A percentile compares a stretch with the other conserved stretches of the same genome.
Conservation (phyloP, 2,797 vertebrate species). For the Gambusia yucatana region DNA sequence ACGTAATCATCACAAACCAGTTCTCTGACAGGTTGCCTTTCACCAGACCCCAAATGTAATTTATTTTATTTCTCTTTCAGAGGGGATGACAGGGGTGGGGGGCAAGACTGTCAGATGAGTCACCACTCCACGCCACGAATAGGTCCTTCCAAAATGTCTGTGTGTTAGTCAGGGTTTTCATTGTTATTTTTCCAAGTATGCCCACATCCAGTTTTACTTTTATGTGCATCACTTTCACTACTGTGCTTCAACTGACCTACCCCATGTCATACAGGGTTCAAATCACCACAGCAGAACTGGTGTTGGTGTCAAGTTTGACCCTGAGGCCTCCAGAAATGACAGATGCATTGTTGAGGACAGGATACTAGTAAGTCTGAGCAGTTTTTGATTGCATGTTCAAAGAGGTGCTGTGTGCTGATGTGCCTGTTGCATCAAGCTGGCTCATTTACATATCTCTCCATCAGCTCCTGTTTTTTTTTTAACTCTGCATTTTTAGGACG, state of each 20-base stretch:
- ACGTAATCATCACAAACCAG: conserved; percentile 39
- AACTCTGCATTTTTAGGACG: background rate
- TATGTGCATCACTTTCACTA: background rate
- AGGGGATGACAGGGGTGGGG: no score
- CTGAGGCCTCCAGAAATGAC: background rate
- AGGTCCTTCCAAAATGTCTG: conserved; percentile 19
- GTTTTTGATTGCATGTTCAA: background rate
- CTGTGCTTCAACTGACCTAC: background rate
- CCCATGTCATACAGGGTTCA: background rate
- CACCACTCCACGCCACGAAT: conserved; percentile 50
- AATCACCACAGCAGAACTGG: background rate
- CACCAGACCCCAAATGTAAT: conserved; percentile 4
- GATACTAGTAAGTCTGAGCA: background rate
- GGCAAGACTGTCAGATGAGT: conserved; percentile 54
- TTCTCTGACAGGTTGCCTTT: conserved; percentile 43
- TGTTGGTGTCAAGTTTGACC: background rate
- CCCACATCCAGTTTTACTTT: background rate
- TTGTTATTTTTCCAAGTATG: background rate
- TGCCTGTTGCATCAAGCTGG: background rate
- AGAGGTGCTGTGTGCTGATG: background rate
- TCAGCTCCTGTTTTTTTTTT: background rate
- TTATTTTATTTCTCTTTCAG: conserved; percentile 2
- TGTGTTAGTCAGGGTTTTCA: background rate
- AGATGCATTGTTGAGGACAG: background rate
- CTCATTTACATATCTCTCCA: background rate